Percentiles rank a stretch among this genome's conserved stretches.
These are phyloP conservation scores for Anastatus disparis DNA, from an alignment of 1,140 invertebrate genomes.

Conservation along the genomic window DNA sequence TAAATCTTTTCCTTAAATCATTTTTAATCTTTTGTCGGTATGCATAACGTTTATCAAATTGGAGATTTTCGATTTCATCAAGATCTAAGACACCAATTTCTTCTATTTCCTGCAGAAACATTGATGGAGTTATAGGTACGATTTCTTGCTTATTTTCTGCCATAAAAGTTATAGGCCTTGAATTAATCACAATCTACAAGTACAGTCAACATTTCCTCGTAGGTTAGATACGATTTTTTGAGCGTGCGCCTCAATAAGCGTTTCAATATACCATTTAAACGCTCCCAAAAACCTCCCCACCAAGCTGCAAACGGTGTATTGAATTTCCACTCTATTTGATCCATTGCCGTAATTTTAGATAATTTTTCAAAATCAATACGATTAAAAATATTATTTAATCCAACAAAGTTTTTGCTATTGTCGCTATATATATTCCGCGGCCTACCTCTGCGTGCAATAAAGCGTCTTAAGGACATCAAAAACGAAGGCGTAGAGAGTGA, in stretches of 20 bases:
- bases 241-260: neutral
- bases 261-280: neutral
- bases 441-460: neutral
- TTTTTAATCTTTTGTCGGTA: slow-evolving; percentile 36
- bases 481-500: too few species aligned
- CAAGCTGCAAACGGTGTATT: neutral
- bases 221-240: neutral
- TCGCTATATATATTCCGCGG: neutral
- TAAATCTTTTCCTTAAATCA: slow-evolving; percentile 41
- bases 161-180: slow-evolving; percentile 53
- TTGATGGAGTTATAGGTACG: slow-evolving; percentile 40
- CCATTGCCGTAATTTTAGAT: neutral
- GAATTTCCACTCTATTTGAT: neutral
- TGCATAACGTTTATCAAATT: neutral
- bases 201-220: neutral
- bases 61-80: slow-evolving; percentile 36
- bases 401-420: neutral
- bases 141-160: slow-evolving; percentile 44
- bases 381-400: neutral
- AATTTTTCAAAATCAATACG: neutral
- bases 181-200: slow-evolving; percentile 49
- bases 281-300: neutral
- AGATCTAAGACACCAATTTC: slow-evolving; percentile 44
- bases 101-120: slow-evolving; percentile 48
- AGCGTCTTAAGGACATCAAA: neutral